Percentiles rank a stretch among this genome's conserved stretches.
Evolutionary conservation across 2,797 vertebrate species (phyloP).

Genomic region (Crax fasciolata): DNA sequence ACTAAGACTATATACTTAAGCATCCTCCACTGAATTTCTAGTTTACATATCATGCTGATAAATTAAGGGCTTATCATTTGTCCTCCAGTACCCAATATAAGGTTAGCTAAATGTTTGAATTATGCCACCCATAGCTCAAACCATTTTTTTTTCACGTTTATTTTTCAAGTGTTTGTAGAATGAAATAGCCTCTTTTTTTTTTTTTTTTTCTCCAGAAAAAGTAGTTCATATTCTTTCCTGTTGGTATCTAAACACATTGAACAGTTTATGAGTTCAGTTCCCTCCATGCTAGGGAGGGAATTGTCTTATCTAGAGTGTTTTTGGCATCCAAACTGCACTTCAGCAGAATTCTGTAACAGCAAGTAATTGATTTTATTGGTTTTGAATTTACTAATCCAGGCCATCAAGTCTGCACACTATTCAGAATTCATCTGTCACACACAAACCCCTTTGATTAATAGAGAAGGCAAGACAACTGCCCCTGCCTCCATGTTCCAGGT

Average conservation of each 20-base stretch:
- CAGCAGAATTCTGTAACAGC: neutral
- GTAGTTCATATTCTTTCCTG: rapidly evolving
- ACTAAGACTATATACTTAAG: constrained; percentile 22
- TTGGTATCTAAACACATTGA: neutral
- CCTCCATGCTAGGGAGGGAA: rapidly evolving
- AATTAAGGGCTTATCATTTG: constrained; percentile 44
- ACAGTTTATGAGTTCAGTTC: neutral
- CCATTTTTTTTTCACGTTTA: neutral
- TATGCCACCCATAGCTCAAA: neutral
- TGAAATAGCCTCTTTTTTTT: neutral
- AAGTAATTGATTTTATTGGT: neutral
- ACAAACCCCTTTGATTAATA: neutral
- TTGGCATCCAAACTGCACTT: neutral
- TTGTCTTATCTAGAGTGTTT: neutral
- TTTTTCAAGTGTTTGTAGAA: neutral
- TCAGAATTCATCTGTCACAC: neutral
- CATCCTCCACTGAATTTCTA: constrained; percentile 56
- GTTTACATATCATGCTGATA: constrained; percentile 50
- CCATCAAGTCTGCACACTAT: neutral
- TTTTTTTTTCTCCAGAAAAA: neutral
- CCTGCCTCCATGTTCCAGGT: neutral
- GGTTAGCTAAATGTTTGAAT: constrained; percentile 48
- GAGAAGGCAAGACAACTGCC: neutral
- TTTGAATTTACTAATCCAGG: neutral
- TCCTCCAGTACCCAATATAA: constrained; percentile 37